Base-by-base conservation (phyloP, 2,113 vertebrate species). In the Bungarus multicinctus region DNA sequence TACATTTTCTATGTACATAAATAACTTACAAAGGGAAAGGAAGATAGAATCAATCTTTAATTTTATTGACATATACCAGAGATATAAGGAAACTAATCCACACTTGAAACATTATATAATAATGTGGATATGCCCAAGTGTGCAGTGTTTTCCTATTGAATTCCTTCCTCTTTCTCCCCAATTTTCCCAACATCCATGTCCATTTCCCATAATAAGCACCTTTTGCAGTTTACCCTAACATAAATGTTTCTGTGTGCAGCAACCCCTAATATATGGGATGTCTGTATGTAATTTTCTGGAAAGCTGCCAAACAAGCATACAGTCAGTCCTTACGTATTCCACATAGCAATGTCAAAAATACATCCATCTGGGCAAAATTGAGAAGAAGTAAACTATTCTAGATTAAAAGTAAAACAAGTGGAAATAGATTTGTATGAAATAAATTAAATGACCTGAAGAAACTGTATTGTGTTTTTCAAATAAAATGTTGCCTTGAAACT, bases 341-440 rank as follows among this genome's bases (percentile, higher is more conserved):
- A 94, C 93, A 60, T 25, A 91, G 5, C 55, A 89, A n/a, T 53
- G 27, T 58, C 47, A 92, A 92, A 91, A 64, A 11, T 11, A 74
- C 91, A 90, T 89, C 12, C 64, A 55, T 88, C 43, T 58, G 10
- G 94, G 18, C 1, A 93, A 94, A 95, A 94, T 3, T 39, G 58
- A 69, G 43, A 92, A 74, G 10, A n/a, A 95, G 90, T 92, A 91
- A 94, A 93, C 90, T 27, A 93, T 23, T 89, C 3, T 90, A 88
- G 88, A 92, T 95, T 92, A 91, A 94, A 95, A 43, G 81, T 86
- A 60, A 94, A 95, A 90, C 16, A 34, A 92, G 2, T 91, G 88
- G 16, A 93, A 93, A 94, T 45, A 91, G 3, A 30, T 87, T 93
- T 92, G 20, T 92, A 93, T 93, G 57, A 91, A 95, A 93, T n/a